A percentile compares a stretch with the other conserved stretches of the same genome.
Evolutionary conservation across 1,140 invertebrate genomes (phyloP).

Genomic region (Asbolus verrucosus): DNA sequence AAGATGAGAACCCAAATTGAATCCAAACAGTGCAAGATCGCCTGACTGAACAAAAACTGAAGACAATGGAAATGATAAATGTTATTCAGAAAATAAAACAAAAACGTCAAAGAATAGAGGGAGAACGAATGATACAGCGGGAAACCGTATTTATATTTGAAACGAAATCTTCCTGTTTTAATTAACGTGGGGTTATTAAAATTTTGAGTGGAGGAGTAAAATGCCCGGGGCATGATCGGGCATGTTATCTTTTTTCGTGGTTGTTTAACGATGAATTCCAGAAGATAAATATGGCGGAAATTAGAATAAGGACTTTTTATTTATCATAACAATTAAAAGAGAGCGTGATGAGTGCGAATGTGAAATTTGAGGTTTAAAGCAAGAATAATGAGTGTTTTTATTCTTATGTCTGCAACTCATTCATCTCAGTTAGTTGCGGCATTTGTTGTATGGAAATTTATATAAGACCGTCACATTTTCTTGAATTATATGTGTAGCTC

Average conservation of each 20-base stretch:
- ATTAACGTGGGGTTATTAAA: not conserved
- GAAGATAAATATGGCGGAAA: not conserved
- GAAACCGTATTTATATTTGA: not conserved
- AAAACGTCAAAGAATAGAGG: constrained; percentile 36
- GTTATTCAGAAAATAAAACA: constrained; percentile 9
- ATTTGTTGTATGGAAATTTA: constrained; percentile 44
- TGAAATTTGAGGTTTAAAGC: constrained; percentile 38
- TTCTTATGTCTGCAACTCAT: constrained; percentile 42
- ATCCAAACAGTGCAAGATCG: constrained; percentile 17
- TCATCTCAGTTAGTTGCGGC: constrained; percentile 38
- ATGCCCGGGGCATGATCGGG: no score
- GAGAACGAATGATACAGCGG: not conserved
- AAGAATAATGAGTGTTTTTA: constrained; percentile 46
- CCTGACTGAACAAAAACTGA: constrained; percentile 9
- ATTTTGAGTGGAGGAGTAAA: no score
- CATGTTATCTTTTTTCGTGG: no score
- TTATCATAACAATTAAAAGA: constrained; percentile 13
- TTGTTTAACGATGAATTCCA: no score
- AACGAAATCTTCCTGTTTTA: not conserved
- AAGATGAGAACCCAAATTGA: constrained; percentile 18
- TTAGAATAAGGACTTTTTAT: not conserved
- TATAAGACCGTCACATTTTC: constrained; percentile 43
- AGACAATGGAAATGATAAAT: constrained; percentile 29
- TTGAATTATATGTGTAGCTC: constrained; percentile 46
- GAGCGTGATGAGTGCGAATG: not conserved